These are phyloP conservation scores for Ammodytes dubius DNA, from an alignment of 2,113 vertebrate genomes.

Conservation along the genomic window DNA sequence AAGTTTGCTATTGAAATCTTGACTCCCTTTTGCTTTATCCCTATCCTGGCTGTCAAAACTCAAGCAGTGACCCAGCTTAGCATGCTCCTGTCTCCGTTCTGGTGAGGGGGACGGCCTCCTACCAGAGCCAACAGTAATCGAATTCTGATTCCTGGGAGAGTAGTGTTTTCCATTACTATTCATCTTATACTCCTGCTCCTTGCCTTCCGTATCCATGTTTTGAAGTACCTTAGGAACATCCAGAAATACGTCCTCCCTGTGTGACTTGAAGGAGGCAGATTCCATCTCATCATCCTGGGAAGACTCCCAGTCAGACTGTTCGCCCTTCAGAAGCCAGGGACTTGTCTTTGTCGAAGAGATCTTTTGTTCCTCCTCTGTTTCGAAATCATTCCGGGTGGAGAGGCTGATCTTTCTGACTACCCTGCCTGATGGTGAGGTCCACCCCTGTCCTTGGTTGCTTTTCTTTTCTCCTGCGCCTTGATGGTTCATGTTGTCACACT, in stretches of 20 bases:
- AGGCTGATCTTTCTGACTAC: slow-evolving; percentile 79
- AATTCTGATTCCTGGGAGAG: slow-evolving; percentile 54
- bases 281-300: slow-evolving; percentile 74
- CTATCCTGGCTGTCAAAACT: slow-evolving; percentile 60
- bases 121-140: slow-evolving; percentile 40
- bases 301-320: slow-evolving; percentile 67
- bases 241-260: slow-evolving; percentile 71
- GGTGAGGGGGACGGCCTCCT: slow-evolving; percentile 55
- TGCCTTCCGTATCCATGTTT: slow-evolving; percentile 66
- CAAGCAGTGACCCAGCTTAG: slow-evolving; percentile 38
- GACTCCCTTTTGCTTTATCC: slow-evolving; percentile 38
- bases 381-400: slow-evolving; percentile 68
- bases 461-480: slow-evolving; percentile 46
- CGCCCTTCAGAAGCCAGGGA: slow-evolving; percentile 59
- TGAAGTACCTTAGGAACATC: slow-evolving; percentile 69
- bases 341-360: slow-evolving; percentile 36
- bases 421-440: slow-evolving; percentile 56
- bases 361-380: slow-evolving; percentile 65
- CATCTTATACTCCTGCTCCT: slow-evolving; percentile 39
- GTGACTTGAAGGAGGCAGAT: slow-evolving; percentile 54
- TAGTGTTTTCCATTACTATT: slow-evolving; percentile 43
- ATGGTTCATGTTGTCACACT: slow-evolving; percentile 43
- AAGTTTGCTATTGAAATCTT: slow-evolving; percentile 41
- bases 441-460: slow-evolving; percentile 40
- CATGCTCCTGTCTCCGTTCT: slow-evolving; percentile 57